Conservation (phyloP, 1,140 invertebrate species). For the Acromyrmex echinatior region DNA sequence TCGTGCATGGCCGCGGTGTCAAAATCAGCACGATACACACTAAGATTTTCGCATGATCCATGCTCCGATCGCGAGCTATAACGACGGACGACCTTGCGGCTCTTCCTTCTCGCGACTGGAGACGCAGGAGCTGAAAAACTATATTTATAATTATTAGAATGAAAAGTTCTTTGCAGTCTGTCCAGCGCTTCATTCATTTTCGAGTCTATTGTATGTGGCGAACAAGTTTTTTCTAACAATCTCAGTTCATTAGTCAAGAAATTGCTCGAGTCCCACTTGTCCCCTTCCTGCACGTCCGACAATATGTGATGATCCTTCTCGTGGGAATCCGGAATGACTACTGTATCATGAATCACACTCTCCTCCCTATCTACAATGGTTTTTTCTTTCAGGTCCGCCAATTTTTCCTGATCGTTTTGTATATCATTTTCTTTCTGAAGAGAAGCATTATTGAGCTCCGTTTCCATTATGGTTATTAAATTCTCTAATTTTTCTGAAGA, state of each 20-base stretch:
- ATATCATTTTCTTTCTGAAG: slow-evolving; percentile 45
- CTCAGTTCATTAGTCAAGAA: slow-evolving; percentile 45
- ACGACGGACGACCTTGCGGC: neutral
- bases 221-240: slow-evolving; percentile 54
- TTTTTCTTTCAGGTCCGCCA: neutral
- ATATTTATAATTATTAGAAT: slow-evolving; percentile 79
- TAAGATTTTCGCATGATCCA: slow-evolving; percentile 81
- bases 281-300: slow-evolving; percentile 48
- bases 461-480: slow-evolving; percentile 82
- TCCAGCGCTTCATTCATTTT: slow-evolving; percentile 19
- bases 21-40: slow-evolving; percentile 74
- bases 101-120: slow-evolving; percentile 76
- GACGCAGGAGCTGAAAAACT: slow-evolving; percentile 83
- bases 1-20: slow-evolving; percentile 77
- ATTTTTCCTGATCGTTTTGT: slow-evolving; percentile 46
- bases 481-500: slow-evolving; percentile 81
- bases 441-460: slow-evolving; percentile 74
- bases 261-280: slow-evolving; percentile 40
- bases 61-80: slow-evolving; percentile 80
- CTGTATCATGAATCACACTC: slow-evolving; percentile 60
- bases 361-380: slow-evolving; percentile 29
- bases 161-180: neutral
- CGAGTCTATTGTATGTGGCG: neutral
- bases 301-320: slow-evolving; percentile 37
- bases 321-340: slow-evolving; percentile 20